Evolutionary conservation across 2,113 vertebrate species (phyloP).

Genomic region (Clarias macrocephalus): DNA sequence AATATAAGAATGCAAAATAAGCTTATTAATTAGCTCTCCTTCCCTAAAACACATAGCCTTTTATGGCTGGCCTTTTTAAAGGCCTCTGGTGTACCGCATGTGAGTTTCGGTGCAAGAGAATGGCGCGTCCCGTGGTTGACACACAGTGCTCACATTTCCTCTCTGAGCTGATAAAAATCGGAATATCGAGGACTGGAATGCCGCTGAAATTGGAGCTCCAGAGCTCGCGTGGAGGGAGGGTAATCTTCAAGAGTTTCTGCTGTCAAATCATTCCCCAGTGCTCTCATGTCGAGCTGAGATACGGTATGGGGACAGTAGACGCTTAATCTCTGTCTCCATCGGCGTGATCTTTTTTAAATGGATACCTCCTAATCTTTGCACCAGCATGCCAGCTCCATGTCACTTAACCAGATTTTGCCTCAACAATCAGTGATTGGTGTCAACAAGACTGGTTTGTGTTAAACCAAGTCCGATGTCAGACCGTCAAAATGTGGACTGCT

Average conservation of each 20-base stretch:
- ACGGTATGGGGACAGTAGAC: conserved; percentile 56
- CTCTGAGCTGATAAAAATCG: conserved; percentile 71
- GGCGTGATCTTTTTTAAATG: conserved; percentile 55
- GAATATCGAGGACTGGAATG: conserved; percentile 66
- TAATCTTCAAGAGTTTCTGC: conserved; percentile 70
- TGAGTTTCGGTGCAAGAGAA: conserved; percentile 13
- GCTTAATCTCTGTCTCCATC: conserved; percentile 66
- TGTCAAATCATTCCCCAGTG: conserved; percentile 59
- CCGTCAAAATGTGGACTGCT: not conserved
- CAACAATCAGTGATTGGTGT: conserved; percentile 21
- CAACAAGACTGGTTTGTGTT: conserved; percentile 18
- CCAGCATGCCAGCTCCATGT: conserved; percentile 58
- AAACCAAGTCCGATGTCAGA: conserved; percentile 18
- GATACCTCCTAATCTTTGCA: conserved; percentile 65
- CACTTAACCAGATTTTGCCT: conserved; percentile 56
- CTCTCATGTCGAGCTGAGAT: conserved; percentile 63
- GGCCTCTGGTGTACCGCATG: not conserved
- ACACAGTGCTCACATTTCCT: conserved; percentile 59
- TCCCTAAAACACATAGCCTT: not conserved
- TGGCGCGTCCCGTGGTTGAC: conserved; percentile 35
- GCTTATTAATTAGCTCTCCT: not conserved
- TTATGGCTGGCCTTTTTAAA: not conserved
- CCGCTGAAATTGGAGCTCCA: conserved; percentile 67
- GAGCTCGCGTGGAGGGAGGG: conserved; percentile 59
- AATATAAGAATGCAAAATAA: not conserved